phyloP scores from a whole-genome alignment of 2,797 vertebrate genomes.

The Periophthalmus magnuspinnatus region DNA sequence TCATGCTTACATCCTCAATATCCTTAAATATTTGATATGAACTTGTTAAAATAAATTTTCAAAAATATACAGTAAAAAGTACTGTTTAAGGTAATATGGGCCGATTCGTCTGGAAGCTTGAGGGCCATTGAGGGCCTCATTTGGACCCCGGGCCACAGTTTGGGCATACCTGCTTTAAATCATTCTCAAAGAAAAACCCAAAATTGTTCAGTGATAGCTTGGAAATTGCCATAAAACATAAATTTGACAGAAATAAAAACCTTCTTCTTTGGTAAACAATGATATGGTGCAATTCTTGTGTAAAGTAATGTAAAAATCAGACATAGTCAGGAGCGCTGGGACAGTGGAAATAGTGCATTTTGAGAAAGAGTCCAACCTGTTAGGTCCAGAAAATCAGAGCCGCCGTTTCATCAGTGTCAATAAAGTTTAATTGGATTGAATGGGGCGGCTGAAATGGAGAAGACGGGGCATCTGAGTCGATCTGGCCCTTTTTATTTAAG shows the following conservation, averaged over 20 bases:
- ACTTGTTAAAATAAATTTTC: too few species aligned
- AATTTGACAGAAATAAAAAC: neutral
- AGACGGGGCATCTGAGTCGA: conserved; percentile 27
- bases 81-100: too few species aligned
- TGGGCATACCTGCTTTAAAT: too few species aligned
- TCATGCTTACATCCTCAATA: too few species aligned
- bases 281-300: neutral
- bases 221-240: too few species aligned
- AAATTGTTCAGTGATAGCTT: too few species aligned
- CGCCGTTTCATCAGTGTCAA: conserved; percentile 31
- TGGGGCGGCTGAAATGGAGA: conserved; percentile 13
- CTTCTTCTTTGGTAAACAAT: neutral
- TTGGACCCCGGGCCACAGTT: too few species aligned
- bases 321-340: neutral
- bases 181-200: too few species aligned
- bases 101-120: too few species aligned
- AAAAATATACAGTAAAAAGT: too few species aligned
- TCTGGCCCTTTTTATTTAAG: conserved; percentile 62
- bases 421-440: conserved; percentile 49
- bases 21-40: too few species aligned
- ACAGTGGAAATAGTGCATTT: neutral
- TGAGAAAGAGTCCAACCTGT: neutral
- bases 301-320: neutral
- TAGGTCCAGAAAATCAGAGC: neutral
- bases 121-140: too few species aligned